phyloP scores from a whole-genome alignment of 2,888 invertebrate genomes.

The Phortica okadai region DNA sequence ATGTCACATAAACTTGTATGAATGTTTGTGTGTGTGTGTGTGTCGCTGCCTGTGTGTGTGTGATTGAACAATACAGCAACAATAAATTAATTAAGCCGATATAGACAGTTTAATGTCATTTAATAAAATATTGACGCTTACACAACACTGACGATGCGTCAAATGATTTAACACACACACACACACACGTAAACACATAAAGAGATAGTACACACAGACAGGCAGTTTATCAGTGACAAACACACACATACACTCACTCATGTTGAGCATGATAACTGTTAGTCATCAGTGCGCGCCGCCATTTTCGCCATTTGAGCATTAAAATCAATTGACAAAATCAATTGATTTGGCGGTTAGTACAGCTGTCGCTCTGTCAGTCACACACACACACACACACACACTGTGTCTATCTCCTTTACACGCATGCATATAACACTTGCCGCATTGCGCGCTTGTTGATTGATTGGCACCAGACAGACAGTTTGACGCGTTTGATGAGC shows the following conservation, averaged over 20 bases:
- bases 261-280: not conserved
- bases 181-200: conserved; percentile 24
- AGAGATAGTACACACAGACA: not conserved
- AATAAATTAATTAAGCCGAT: conserved; percentile 77
- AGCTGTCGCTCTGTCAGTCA: conserved; percentile 29
- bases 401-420: not conserved
- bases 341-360: conserved; percentile 72
- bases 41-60: conserved; percentile 40
- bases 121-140: conserved; percentile 75
- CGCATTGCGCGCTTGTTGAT: conserved; percentile 55
- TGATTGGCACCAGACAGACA: conserved; percentile 73
- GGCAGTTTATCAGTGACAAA: conserved; percentile 36
- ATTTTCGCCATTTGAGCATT: conserved; percentile 66
- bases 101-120: conserved; percentile 76
- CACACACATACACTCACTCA: not conserved
- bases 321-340: conserved; percentile 76
- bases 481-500: conserved; percentile 53
- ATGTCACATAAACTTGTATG: conserved; percentile 63
- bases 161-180: conserved; percentile 59
- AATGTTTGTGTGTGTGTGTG: not conserved
- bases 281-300: conserved; percentile 28
- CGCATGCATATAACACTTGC: no score
- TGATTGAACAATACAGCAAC: conserved; percentile 68
- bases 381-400: not conserved
- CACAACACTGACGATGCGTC: conserved; percentile 65